phyloP scores from a whole-genome alignment of 2,888 invertebrate genomes.

The Standfussiana lucernea region DNA sequence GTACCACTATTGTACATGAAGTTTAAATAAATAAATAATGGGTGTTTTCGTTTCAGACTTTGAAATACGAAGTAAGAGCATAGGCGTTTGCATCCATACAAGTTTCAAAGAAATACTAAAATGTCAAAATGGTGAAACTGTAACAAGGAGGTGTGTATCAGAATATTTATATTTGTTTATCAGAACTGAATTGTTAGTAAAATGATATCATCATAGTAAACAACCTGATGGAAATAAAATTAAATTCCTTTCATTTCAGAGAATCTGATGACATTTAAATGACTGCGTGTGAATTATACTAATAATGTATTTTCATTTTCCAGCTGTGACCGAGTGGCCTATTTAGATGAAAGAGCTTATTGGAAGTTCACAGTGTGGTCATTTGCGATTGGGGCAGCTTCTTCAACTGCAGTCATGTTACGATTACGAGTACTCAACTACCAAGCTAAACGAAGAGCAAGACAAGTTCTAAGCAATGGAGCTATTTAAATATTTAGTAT shows the following conservation, averaged over 20 bases:
- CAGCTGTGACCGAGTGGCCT: conserved; percentile 96
- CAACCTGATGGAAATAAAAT: background rate
- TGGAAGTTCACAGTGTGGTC: conserved; percentile 95
- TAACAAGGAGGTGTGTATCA: conserved; percentile 92
- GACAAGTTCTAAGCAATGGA: conserved; percentile 93
- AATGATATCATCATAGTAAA: background rate
- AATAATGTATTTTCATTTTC: conserved; percentile 72
- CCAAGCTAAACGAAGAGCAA: conserved; percentile 92
- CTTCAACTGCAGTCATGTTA: conserved; percentile 92
- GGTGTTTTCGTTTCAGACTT: conserved; percentile 89
- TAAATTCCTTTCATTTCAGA: background rate
- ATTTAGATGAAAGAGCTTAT: conserved; percentile 95
- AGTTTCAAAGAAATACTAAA: conserved; percentile 95
- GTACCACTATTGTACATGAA: no score
- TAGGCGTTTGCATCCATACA: conserved; percentile 95
- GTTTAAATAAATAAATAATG: no score
- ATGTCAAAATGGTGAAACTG: conserved; percentile 95
- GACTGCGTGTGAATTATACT: background rate
- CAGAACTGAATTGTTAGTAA: background rate
- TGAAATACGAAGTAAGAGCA: conserved; percentile 95
- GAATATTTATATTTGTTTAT: conserved; percentile 4
- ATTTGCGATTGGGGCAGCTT: conserved; percentile 92
- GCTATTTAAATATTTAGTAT: conserved; percentile 74
- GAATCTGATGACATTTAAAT: background rate
- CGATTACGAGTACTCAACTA: conserved; percentile 93